A percentile compares a stretch with the other conserved stretches of the same genome.
Conservation (phyloP, 2,113 vertebrate species). For the Ceyx melanurus region DNA sequence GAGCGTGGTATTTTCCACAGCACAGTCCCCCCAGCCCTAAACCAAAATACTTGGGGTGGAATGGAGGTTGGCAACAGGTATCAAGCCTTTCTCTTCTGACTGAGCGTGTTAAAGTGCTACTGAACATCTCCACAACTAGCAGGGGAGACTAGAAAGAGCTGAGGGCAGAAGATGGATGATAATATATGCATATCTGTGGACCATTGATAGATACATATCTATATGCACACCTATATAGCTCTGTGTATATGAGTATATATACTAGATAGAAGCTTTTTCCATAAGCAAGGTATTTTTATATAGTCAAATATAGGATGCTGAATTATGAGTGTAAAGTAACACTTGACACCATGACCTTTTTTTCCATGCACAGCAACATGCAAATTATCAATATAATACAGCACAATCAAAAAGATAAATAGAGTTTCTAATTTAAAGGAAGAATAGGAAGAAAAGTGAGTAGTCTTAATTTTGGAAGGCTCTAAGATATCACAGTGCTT, state of each 20-base stretch:
- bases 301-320: neutral
- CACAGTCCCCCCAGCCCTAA: neutral
- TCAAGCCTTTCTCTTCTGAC: neutral
- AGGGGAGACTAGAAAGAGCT: neutral
- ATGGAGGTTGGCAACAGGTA: neutral
- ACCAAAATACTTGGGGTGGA: neutral
- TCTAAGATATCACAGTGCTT: neutral
- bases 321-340: neutral
- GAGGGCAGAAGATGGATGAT: neutral
- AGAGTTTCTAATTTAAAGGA: neutral
- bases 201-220: neutral
- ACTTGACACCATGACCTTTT: neutral
- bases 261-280: neutral
- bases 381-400: neutral
- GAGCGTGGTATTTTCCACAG: neutral
- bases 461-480: slow-evolving; percentile 4
- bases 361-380: neutral
- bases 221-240: neutral
- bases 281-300: slow-evolving; percentile 2
- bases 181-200: neutral
- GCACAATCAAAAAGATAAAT: neutral
- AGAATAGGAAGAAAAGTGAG: neutral
- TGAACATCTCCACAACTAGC: neutral
- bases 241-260: neutral
- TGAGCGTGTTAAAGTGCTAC: neutral